phyloP scores from a whole-genome alignment of 2,113 vertebrate genomes.

The Dermatemys mawii region DNA sequence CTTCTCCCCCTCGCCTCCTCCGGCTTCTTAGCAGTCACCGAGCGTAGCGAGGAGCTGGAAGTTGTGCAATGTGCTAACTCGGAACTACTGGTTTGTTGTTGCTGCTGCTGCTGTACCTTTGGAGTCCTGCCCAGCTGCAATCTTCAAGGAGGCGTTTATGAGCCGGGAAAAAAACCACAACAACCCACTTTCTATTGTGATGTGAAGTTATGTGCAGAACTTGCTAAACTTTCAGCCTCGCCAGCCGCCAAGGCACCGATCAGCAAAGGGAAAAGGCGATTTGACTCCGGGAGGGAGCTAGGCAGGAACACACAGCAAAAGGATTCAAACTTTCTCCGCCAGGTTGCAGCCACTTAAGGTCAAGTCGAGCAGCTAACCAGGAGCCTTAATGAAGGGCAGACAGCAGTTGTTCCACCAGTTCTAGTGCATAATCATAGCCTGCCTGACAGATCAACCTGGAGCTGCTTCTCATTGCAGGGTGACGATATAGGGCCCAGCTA shows the following conservation, averaged over 20 bases:
- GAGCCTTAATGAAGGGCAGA: background rate
- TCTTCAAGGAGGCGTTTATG: slow-evolving; percentile 74
- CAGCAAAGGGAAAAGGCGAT: slow-evolving; percentile 35
- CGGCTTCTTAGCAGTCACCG: slow-evolving; percentile 71
- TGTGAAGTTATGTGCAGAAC: slow-evolving; percentile 66
- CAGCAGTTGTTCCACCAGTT: slow-evolving; percentile 59
- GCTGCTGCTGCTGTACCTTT: slow-evolving; percentile 77
- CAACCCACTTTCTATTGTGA: slow-evolving; percentile 63
- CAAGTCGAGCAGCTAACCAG: slow-evolving; percentile 17
- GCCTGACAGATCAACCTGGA: background rate
- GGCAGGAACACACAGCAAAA: background rate
- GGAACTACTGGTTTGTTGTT: slow-evolving; percentile 78
- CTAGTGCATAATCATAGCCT: background rate
- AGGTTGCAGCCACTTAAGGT: slow-evolving; percentile 51
- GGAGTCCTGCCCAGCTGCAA: slow-evolving; percentile 81
- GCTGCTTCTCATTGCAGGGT: slow-evolving; percentile 3
- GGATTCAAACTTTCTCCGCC: slow-evolving; percentile 14
- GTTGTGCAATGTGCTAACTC: slow-evolving; percentile 85
- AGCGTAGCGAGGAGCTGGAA: slow-evolving; percentile 75
- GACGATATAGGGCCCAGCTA: background rate
- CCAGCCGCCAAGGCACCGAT: slow-evolving; percentile 56
- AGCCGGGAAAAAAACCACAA: slow-evolving; percentile 40
- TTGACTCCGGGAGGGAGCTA: slow-evolving; percentile 38
- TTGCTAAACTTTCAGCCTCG: slow-evolving; percentile 64
- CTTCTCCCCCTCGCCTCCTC: slow-evolving; percentile 48